Base-by-base conservation (phyloP, 2,797 vertebrate genomes). In the Sebastes diploproa region DNA sequence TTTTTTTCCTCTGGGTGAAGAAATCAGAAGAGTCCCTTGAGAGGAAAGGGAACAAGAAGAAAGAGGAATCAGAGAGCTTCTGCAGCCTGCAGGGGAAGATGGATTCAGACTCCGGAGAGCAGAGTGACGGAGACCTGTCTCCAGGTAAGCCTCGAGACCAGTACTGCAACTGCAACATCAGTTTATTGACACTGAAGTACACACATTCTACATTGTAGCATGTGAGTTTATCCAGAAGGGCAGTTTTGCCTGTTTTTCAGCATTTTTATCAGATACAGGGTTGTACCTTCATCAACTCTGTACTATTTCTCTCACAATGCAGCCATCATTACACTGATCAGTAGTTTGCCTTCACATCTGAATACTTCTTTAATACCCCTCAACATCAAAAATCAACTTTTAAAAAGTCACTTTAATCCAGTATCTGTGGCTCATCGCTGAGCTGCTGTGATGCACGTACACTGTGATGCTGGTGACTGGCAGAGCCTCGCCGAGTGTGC, bases 31-130 rank as follows among this genome's bases (percentile, higher is more conserved):
- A 55, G 20, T 70, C 65, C 52, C 87, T 77, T 75, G 73, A 85
- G 75, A 86, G 77, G 75, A 81, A 75, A 80, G 70, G n/a, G 56
- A 76, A 70, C 30, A 62, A 86, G 78, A 60, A 78, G 64, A 76
- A 46, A 78, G 58, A 81, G 84, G 81, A 77, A 79, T 80, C 78
- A 71, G 63, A 88, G 82, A 91, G 80, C 72, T 88, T 90, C 83
- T 90, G 81, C 77, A 90, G 78, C 82, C 78, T 86, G 83, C 78
- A 89, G 83, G 83, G 72, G 85, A 94, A 94, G 95, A 99, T 99
- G 98, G 98, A 99, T 93, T 98, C 97, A 80, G 98, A 99, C 94
- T 99, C 98, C 23, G 98, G 96, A 64, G 98, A 98, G 91, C 97
- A 98, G 93, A 98, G 98, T 93, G 98, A 99, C 79, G 97, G 97